A percentile compares a stretch with the other conserved stretches of the same genome.
Conservation (phyloP, 2,888 invertebrate species). For the Macrosiphum euphorbiae region DNA sequence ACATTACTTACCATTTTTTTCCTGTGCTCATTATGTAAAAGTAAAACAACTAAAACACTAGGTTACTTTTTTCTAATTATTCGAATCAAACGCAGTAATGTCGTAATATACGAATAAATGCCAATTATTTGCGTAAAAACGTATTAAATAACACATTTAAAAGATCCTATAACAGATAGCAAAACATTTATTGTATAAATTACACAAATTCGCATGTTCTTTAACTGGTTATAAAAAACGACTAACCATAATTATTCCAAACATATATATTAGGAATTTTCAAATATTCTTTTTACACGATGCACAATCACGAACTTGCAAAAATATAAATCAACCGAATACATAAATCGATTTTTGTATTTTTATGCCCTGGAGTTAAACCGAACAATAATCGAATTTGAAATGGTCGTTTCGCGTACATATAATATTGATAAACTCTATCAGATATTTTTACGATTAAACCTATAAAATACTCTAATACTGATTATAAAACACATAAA, state of each 20-base stretch:
- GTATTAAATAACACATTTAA: conserved; percentile 30
- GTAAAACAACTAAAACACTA: background rate
- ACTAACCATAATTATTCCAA: background rate
- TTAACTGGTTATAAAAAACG: background rate
- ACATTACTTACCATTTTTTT: background rate
- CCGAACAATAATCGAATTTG: background rate
- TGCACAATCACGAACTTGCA: conserved; percentile 2
- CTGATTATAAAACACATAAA: background rate
- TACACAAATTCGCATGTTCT: conserved; percentile 8
- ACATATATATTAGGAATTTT: background rate
- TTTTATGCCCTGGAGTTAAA: background rate
- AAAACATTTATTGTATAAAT: conserved; percentile 6
- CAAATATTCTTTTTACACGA: background rate
- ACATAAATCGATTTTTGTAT: background rate
- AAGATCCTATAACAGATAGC: conserved; percentile 1
- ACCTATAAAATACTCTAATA: background rate
- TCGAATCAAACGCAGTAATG: background rate
- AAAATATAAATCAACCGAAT: background rate
- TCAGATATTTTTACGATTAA: background rate
- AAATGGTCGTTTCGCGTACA: background rate
- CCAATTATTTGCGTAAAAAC: conserved; percentile 32
- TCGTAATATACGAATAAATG: conserved; percentile 17
- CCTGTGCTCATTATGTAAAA: background rate
- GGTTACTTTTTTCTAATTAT: conserved; percentile 23
- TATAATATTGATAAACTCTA: background rate